A percentile compares a stretch with the other conserved stretches of the same genome.
Evolutionary conservation across 1,140 invertebrate genomes (phyloP).

Genomic region (Semibalanus balanoides): DNA sequence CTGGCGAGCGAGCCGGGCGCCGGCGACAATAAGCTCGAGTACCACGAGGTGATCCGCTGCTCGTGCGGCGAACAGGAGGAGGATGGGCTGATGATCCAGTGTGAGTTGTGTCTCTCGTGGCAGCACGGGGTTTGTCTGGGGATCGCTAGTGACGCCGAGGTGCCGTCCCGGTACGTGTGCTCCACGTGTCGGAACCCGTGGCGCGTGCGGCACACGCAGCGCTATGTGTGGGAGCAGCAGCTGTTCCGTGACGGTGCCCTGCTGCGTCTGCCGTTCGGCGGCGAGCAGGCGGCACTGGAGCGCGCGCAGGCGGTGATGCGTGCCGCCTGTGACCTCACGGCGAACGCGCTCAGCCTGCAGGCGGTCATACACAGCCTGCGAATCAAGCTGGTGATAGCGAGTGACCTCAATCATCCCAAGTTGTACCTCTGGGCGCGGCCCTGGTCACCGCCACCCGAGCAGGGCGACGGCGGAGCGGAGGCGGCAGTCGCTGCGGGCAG

Average conservation of each 20-base stretch:
- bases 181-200: constrained; percentile 66
- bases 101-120: constrained; percentile 86
- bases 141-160: constrained; percentile 59
- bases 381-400: constrained; percentile 60
- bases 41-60: constrained; percentile 70
- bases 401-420: constrained; percentile 37
- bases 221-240: constrained; percentile 69
- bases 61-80: constrained; percentile 67
- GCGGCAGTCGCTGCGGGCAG: background rate
- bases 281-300: constrained; percentile 30
- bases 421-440: constrained; percentile 14
- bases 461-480: background rate
- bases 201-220: constrained; percentile 48
- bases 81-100: constrained; percentile 86
- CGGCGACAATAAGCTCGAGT: background rate
- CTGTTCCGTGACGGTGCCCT: constrained; percentile 69
- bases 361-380: constrained; percentile 51
- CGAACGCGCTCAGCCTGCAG: constrained; percentile 47
- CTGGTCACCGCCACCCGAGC: constrained; percentile 3
- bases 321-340: constrained; percentile 53
- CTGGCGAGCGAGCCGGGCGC: constrained; percentile 4
- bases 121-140: constrained; percentile 80
- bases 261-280: constrained; percentile 30
- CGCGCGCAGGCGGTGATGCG: constrained; percentile 38
- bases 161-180: constrained; percentile 82